Conservation (phyloP, 1,140 invertebrate species). For the Holcopasites calliopsidis region DNA sequence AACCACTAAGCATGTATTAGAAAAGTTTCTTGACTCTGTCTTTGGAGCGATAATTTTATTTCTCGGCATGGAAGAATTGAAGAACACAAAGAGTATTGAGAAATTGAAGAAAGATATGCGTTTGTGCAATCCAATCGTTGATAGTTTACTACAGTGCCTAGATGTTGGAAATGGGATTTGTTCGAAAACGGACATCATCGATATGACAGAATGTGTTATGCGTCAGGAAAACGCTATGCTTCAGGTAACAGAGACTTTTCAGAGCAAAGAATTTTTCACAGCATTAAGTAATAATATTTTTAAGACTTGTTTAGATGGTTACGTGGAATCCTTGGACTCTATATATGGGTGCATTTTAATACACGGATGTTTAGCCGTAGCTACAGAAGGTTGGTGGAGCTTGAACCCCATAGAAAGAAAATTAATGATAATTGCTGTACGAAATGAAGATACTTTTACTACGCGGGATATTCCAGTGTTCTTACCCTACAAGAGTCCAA, state of each 20-base stretch:
- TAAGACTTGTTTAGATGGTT: conserved; percentile 87
- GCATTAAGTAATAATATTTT: conserved; percentile 63
- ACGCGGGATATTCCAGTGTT: conserved; percentile 89
- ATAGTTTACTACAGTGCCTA: conserved; percentile 86
- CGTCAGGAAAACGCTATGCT: conserved; percentile 86
- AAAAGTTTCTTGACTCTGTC: conserved; percentile 84
- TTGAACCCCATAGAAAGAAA: conserved; percentile 87
- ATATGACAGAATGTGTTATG: conserved; percentile 84
- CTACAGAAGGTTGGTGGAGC: conserved; percentile 89
- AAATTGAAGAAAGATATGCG: conserved; percentile 89
- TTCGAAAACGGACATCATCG: conserved; percentile 82
- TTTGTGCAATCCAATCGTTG: conserved; percentile 86
- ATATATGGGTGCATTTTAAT: conserved; percentile 89
- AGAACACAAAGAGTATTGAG: conserved; percentile 87
- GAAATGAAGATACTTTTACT: conserved; percentile 83
- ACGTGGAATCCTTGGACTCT: conserved; percentile 87
- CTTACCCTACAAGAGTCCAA: conserved; percentile 90
- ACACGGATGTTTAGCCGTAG: conserved; percentile 87
- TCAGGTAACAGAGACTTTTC: conserved; percentile 80
- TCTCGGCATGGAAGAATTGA: conserved; percentile 88
- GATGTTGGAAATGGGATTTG: conserved; percentile 83
- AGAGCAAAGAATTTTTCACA: not conserved
- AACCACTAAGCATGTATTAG: conserved; percentile 82
- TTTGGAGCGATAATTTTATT: conserved; percentile 88
- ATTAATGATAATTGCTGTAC: conserved; percentile 85